phyloP scores from a whole-genome alignment of 2,888 invertebrate species.

The Adelphocoris suturalis region DNA sequence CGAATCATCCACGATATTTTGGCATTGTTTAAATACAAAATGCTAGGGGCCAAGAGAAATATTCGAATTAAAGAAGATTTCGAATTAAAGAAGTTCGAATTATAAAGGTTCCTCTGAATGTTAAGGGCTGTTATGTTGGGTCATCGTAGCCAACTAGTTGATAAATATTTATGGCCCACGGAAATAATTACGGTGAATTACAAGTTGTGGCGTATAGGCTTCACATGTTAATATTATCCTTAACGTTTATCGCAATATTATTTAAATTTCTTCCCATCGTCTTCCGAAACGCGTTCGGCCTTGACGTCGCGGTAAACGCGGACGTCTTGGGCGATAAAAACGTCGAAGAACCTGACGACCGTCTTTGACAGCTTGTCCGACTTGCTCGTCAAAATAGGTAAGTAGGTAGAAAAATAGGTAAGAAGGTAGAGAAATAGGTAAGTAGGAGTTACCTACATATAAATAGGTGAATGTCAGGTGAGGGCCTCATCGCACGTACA shows the following conservation, averaged over 20 bases:
- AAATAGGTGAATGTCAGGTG: background rate
- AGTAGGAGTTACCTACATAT: background rate
- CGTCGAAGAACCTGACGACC: background rate
- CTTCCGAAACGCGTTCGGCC: background rate
- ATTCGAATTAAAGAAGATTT: too few relatives aligned
- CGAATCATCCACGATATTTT: too few relatives aligned
- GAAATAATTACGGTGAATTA: background rate
- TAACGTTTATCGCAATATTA: background rate
- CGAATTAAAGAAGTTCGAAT: too few relatives aligned
- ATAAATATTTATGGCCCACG: background rate
- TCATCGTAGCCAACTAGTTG: too few relatives aligned
- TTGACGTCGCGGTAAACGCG: background rate
- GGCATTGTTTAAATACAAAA: too few relatives aligned
- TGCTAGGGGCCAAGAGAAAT: too few relatives aligned
- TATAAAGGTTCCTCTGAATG: too few relatives aligned
- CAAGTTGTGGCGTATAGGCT: background rate
- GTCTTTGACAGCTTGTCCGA: conserved; percentile 6
- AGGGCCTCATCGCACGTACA: background rate
- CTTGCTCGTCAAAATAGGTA: background rate
- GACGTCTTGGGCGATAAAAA: background rate
- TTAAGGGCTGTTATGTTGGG: too few relatives aligned
- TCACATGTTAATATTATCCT: background rate
- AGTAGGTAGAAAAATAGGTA: background rate
- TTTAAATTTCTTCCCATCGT: background rate
- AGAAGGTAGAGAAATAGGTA: background rate